phyloP scores from a whole-genome alignment of 1,140 invertebrate genomes.

The Ectropis grisescens region DNA sequence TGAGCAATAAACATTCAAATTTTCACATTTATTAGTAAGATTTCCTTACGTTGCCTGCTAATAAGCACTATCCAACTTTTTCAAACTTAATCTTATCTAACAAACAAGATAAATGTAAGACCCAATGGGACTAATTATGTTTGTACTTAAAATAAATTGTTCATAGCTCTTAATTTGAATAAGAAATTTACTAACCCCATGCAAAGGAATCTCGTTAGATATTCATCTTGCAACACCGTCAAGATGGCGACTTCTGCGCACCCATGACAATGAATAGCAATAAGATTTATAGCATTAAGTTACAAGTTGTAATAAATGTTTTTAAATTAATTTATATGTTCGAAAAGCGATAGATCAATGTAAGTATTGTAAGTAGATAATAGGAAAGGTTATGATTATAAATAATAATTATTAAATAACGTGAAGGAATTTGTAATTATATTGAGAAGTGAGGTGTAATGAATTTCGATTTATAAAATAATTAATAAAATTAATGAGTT shows the following conservation, averaged over 20 bases:
- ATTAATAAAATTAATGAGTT: slow-evolving; percentile 69
- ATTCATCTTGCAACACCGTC: slow-evolving; percentile 1
- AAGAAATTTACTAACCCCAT: no score
- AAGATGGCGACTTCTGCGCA: slow-evolving; percentile 3
- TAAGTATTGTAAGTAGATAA: slow-evolving; percentile 45
- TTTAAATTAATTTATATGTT: slow-evolving; percentile 56
- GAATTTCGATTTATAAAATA: slow-evolving; percentile 68
- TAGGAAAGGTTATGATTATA: slow-evolving; percentile 48
- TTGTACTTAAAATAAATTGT: no score
- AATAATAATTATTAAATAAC: slow-evolving; percentile 50
- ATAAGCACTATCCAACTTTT: no score
- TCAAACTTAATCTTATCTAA: no score
- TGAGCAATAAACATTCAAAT: no score
- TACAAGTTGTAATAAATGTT: slow-evolving; percentile 31
- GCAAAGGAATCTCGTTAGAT: no score
- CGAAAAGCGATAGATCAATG: slow-evolving; percentile 37
- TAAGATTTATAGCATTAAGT: slow-evolving; percentile 18
- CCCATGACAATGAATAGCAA: slow-evolving; percentile 23
- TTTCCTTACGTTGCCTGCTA: no score
- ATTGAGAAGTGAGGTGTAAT: slow-evolving; percentile 58
- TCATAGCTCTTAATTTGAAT: no score
- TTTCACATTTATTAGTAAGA: no score
- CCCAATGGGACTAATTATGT: no score
- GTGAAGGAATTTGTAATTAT: slow-evolving; percentile 67
- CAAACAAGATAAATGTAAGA: no score